Evolutionary conservation across 2,113 vertebrate genomes (phyloP), one percentile per base, ranked within the genome.

Genomic region (Cyprinodon tularosa): DNA sequence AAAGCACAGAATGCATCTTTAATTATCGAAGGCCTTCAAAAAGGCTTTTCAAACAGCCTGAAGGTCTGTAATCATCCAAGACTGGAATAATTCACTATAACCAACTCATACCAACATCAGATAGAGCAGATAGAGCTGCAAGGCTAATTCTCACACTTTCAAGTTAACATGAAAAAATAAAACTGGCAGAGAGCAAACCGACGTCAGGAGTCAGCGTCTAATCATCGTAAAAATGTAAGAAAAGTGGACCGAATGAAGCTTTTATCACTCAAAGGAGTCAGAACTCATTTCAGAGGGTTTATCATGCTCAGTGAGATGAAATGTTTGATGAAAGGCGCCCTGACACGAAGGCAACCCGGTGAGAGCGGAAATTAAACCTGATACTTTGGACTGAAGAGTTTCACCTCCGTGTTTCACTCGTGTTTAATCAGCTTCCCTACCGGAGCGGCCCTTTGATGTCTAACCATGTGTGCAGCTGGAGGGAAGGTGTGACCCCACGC

Each of bases 351-450:
- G 48, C 11, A 61, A 72, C 39, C 22, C 15, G 20, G 4, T 12
- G 22, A 22, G 39, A 3, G 12, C 29, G 12, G 36, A 64, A 70
- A 10, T 39, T 59, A 47, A 66, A 45, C 4, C 39, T 44, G 14
- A 63, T 59, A 53, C 20, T 72, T 70, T 15, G 71, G 47, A 64
- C 36, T 0, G 12, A 22, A 37, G 57, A 17, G 50, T 79, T 74
- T 10, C 3, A 57, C 50, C 14, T 57, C 50, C 14, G 50, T 64
- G 50, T 71, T 78, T 82, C 62, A 74, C 84, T 81, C 42, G 67
- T 76, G 66, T 80, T 80, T 84, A 84, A 86, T 84, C 50, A 57
- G 17, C 50, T 78, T 61, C 68, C 68, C 59, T 61, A 72, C 20
- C 22, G 73, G 12, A 64, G 71, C 44, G 39, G 14, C 37, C 73